phyloP scores from a whole-genome alignment of 2,113 vertebrate species.

The Corythornis madagascariensis region DNA sequence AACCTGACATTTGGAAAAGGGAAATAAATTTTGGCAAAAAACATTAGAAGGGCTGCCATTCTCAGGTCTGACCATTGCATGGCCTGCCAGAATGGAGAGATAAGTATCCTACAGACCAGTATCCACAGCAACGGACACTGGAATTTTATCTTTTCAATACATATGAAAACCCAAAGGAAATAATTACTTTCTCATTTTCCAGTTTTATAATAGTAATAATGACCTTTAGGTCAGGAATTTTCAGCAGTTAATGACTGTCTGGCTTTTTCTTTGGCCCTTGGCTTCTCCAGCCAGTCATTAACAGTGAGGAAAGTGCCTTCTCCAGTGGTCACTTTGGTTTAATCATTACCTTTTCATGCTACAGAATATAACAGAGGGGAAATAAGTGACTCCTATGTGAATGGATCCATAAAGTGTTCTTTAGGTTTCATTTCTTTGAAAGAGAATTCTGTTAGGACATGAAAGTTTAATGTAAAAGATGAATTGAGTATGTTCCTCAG shows the following conservation, averaged over 20 bases:
- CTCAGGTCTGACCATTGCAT: not conserved
- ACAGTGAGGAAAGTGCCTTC: slow-evolving; percentile 25
- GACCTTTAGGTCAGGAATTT: slow-evolving; percentile 71
- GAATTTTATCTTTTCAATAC: slow-evolving; percentile 73
- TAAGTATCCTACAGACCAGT: slow-evolving; percentile 55
- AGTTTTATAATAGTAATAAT: slow-evolving; percentile 67
- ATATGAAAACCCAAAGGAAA: slow-evolving; percentile 38
- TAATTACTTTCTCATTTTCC: slow-evolving; percentile 75
- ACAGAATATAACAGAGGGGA: slow-evolving; percentile 52
- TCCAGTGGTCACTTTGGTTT: slow-evolving; percentile 16
- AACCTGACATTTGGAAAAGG: slow-evolving; percentile 58
- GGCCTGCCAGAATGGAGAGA: slow-evolving; percentile 24
- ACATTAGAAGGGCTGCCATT: slow-evolving; percentile 36
- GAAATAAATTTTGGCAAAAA: slow-evolving; percentile 40
- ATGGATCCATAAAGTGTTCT: slow-evolving; percentile 4
- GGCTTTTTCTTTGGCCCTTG: slow-evolving; percentile 18
- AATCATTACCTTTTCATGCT: slow-evolving; percentile 23
- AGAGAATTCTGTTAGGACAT: slow-evolving; percentile 14
- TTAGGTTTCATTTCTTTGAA: slow-evolving; percentile 42
- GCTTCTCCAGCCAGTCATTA: slow-evolving; percentile 57
- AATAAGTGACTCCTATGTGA: slow-evolving; percentile 27
- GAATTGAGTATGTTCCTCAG: slow-evolving; percentile 17
- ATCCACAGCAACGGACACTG: slow-evolving; percentile 68
- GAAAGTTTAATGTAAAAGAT: slow-evolving; percentile 19
- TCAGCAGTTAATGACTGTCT: slow-evolving; percentile 69